phyloP scores from a whole-genome alignment of 2,113 vertebrate species.

The Corydoras maculifer region DNA sequence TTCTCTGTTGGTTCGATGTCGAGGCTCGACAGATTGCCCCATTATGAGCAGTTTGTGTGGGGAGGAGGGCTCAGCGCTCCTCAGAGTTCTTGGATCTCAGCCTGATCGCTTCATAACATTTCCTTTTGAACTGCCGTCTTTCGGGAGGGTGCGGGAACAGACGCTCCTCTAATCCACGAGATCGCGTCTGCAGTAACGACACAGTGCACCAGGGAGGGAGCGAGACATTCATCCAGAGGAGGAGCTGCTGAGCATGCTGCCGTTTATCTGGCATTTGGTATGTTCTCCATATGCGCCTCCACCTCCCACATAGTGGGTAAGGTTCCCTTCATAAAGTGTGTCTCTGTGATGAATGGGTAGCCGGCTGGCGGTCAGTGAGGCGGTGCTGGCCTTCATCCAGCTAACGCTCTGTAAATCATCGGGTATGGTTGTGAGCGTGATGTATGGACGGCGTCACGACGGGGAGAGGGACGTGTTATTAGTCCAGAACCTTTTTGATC shows the following conservation, averaged over 20 bases:
- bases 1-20: slow-evolving; percentile 9
- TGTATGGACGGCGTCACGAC: background rate
- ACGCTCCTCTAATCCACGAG: too few relatives aligned
- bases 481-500: background rate
- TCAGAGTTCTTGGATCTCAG: slow-evolving; percentile 8
- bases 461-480: background rate
- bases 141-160: too few relatives aligned
- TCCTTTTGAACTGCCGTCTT: background rate
- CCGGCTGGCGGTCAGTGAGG: background rate
- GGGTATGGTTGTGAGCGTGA: background rate
- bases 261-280: too few relatives aligned
- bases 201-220: too few relatives aligned
- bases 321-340: too few relatives aligned
- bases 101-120: slow-evolving; percentile 7
- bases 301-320: too few relatives aligned
- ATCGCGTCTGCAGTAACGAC: too few relatives aligned
- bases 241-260: too few relatives aligned
- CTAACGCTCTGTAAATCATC: background rate
- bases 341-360: background rate
- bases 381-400: background rate
- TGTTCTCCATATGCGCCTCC: too few relatives aligned
- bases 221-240: too few relatives aligned
- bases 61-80: slow-evolving; percentile 14
- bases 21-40: slow-evolving; percentile 16
- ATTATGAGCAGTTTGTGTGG: slow-evolving; percentile 7